Evolutionary conservation across 2,113 vertebrate species (phyloP), one percentile per base, ranked within the genome.

Genomic region (Cyprinodon brontotheroides): DNA sequence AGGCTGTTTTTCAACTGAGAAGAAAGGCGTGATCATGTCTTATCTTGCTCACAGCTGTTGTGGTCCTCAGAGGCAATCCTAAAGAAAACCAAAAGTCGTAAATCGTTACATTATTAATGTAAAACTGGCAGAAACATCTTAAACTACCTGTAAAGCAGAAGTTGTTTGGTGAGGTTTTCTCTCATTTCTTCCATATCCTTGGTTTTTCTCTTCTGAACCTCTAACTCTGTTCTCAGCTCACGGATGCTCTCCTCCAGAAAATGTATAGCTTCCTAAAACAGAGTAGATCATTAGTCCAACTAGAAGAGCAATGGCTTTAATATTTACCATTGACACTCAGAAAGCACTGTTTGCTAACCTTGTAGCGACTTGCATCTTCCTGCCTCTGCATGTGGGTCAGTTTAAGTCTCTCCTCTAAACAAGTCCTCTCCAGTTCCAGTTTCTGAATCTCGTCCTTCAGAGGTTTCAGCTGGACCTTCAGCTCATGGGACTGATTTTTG

Each of bases 181-280:
- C 93, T 95, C 78, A 96, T 75, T 63, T 94, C 94, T 74, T 97
- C 95, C 76, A 96, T 92, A 66, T 97, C 95, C 78, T 94, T 94
- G 60, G 93, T 97, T 92, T 96, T 96, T 88, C 90, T 95, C 68
- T 95, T 94, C 88, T 99, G 97, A 68, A 97, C 91, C 70, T 93
- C 94, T 0, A 98, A 90, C 36, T 96, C 95, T 0, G 92, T 97
- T 89, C 94, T 97, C 78, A 98, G 87, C 72, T 95, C 93, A 78
- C 95, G 92, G 78, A 95, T 92, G 61, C 87, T 94, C 78, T 96
- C 96, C 87, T 99, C 97, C 83, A 98, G 94, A 61, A 89, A 91
- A 75, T 94, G 93, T 22, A 97, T 89, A 17, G 92, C 96, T 39
- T 96, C 96, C 79, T 81, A 6, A 22, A 57, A 66, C 22, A 39